Base-by-base conservation (phyloP, 2,888 invertebrate genomes). In the Isotomurus palustris region DNA sequence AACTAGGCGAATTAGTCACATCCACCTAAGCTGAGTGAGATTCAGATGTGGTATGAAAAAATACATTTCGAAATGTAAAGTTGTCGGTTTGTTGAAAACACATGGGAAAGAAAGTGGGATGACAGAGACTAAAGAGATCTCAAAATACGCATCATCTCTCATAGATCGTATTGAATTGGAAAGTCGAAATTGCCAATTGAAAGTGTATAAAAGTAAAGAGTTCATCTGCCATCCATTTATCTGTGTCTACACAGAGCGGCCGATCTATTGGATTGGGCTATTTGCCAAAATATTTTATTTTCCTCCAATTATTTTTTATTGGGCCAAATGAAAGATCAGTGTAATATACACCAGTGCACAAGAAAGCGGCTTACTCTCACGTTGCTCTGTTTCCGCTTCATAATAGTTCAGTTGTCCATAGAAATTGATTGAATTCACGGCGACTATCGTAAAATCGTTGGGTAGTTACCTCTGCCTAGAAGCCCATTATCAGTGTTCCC, bases 281-380 rank as follows among this genome's bases (percentile, higher is more conserved):
- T 44, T 56, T 59, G 63, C 66, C 66, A 63, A 66, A 63, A 63
- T 66, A 63, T 63, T 63, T 66, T 63, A 63, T 62, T 62, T 58
- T 47, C 56, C 56, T 62, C 66, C 62, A 63, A 66, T 66, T 66
- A 66, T 66, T 63, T 66, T 66, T 66, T 66, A 66, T 66, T 66
- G 61, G 56, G 57, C 59, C 62, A 43, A 59, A 61, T 63, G 59
- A 63, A 62, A 61, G 62, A 61, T 62, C 58, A 60, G 58, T 60
- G 56, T 50, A 53, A 56, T 29, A 58, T 54, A 41, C 49, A 50
- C 35, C 29, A 35, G 27, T 27, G 43, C 43, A 49, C 40, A 49
- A 44, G 32, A 40, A 47, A 36, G 36, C 38, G 22, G 35, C 32
- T 22, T 6, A 40, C 8, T 32, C 32, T 32, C 32, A 14, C 32